Base-by-base conservation (phyloP, 1,140 invertebrate genomes). In the Calycopis cecrops region DNA sequence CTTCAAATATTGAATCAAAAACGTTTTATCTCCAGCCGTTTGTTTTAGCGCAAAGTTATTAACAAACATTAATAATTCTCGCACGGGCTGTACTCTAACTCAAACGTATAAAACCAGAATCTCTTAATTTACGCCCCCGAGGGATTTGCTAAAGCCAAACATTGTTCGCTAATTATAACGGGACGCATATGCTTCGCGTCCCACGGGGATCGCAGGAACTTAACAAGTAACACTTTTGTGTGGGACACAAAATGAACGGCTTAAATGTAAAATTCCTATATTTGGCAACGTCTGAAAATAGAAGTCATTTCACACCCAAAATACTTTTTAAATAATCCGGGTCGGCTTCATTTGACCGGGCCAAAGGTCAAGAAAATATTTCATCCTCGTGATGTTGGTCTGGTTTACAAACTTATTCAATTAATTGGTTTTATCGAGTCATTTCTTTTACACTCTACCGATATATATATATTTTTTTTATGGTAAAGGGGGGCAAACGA, bases 81-180 rank as follows among this genome's bases (percentile, higher is more conserved):
- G 17, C 40, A 50, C 67, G 62, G 63, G 62, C 48, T 62, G 60
- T 57, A 69, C 73, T 81, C 74, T 73, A 76, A 72, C 64, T 65
- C 66, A 76, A 79, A 80, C 74, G 77, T 83, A 75, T 82, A 64
- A 82, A 85, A 74, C 82, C 72, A 53, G 74, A 81, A 84, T 86
- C 80, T 86, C 80, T 86, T 86, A 86, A 86, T 86, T 86, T 86
- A 86, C 78, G 80, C 77, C 82, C 82, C 77, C 70, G 81, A 81
- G 77, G 82, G 82, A 86, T 86, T 86, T 84, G 70, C 70, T 79
- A 82, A 86, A 86, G 80, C 83, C 79, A 86, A 84, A 86, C 83
- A 84, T 82, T 84, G 83, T 79, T 82, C 79, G 79, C 83, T 86
- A 86, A 86, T 86, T 86, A 86, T 86, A 82, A 86, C 79, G 65